These are phyloP conservation scores for Melikaiella ostensackeni DNA, from an alignment of 2,888 invertebrate genomes.

Conservation along the genomic window DNA sequence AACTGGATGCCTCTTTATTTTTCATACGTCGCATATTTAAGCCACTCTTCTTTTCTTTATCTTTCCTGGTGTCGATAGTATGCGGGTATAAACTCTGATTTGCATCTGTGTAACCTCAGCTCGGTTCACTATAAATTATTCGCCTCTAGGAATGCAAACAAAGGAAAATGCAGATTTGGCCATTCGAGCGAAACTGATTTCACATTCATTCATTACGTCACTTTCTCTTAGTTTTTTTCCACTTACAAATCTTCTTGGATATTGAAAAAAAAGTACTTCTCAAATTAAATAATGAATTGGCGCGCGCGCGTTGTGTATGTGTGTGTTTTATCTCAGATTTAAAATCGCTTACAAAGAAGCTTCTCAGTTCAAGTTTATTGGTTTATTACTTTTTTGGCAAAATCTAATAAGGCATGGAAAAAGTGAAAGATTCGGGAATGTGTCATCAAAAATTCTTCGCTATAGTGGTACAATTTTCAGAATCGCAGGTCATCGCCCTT, in stretches of 20 bases:
- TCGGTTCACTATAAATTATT: too few species aligned
- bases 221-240: background rate
- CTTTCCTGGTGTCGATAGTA: background rate
- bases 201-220: background rate
- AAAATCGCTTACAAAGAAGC: background rate
- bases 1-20: constrained; percentile 1
- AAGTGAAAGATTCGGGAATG: background rate
- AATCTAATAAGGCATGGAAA: background rate
- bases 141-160: too few species aligned
- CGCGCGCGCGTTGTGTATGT: too few species aligned
- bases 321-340: background rate
- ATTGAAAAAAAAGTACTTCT: background rate
- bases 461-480: background rate
- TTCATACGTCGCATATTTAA: background rate
- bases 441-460: background rate
- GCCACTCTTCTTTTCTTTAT: background rate
- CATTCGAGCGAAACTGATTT: background rate
- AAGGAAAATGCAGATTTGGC: too few species aligned
- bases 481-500: background rate
- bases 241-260: background rate
- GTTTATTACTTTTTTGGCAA: background rate
- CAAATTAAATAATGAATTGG: background rate
- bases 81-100: background rate
- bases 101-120: background rate
- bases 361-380: background rate